phyloP scores from a whole-genome alignment of 1,140 invertebrate species.

The Hypsibius dujardini region DNA sequence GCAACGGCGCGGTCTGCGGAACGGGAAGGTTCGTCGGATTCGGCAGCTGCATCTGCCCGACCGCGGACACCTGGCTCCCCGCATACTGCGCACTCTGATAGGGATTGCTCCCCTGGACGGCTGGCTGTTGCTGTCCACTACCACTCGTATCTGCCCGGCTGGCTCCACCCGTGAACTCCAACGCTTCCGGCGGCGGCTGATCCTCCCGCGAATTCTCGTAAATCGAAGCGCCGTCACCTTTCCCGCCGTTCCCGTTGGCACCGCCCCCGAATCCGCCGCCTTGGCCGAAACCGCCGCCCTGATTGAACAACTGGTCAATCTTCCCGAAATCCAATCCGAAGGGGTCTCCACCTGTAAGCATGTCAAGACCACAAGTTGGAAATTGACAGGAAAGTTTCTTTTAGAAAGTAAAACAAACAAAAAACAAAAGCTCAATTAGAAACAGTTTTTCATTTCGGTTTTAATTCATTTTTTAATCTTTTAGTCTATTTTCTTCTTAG shows the following conservation, averaged over 20 bases:
- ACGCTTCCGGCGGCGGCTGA: constrained; percentile 9
- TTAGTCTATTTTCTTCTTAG: no score
- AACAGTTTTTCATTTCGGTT: no score
- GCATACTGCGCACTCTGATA: background rate
- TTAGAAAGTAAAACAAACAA: no score
- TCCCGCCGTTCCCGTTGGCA: background rate
- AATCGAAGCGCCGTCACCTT: background rate
- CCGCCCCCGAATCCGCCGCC: no score
- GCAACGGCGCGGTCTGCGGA: no score
- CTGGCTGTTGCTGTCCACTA: background rate
- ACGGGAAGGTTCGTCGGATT: no score
- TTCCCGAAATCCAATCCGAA: constrained; percentile 11
- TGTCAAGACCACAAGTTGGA: no score
- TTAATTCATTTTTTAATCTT: no score
- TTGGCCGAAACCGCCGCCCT: background rate
- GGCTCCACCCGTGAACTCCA: background rate
- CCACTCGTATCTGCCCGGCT: background rate
- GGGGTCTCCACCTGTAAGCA: background rate
- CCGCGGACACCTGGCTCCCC: background rate
- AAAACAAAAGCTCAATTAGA: no score
- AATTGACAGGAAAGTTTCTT: no score
- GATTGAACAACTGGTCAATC: constrained; percentile 11
- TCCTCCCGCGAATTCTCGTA: constrained; percentile 10
- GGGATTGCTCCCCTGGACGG: background rate
- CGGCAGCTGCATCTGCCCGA: background rate